Evolutionary conservation across 2,113 vertebrate genomes (phyloP).

Genomic region (Loxodonta africana): DNA sequence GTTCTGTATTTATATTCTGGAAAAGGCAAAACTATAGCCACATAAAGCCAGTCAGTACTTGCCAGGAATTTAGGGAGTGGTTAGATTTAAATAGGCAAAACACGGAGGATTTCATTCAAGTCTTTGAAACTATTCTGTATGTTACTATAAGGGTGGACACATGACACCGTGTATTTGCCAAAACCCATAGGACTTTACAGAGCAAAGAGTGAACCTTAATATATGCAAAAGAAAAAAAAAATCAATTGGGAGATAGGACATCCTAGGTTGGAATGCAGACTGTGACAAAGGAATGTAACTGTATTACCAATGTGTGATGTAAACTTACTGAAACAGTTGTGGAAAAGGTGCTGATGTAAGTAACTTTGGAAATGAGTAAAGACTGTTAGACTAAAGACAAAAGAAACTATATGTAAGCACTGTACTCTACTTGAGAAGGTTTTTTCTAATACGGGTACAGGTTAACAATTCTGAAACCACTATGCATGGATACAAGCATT

Average conservation of each 20-base stretch:
- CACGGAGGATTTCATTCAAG: neutral
- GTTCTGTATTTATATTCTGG: neutral
- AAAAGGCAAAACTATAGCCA: neutral
- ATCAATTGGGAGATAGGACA: neutral
- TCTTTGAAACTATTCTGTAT: neutral
- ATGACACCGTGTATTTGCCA: neutral
- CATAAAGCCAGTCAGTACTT: neutral
- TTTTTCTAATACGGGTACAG: neutral
- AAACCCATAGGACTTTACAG: neutral
- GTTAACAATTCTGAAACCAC: neutral
- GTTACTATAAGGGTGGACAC: neutral
- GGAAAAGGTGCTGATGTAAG: neutral
- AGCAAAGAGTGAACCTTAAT: neutral
- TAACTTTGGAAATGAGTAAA: neutral
- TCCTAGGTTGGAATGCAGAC: neutral
- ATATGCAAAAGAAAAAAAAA: neutral
- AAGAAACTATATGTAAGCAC: neutral
- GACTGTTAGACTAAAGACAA: neutral
- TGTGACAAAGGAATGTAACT: neutral
- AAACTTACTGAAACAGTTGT: neutral
- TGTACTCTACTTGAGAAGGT: neutral
- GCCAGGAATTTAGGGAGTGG: neutral
- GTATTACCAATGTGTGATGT: neutral
- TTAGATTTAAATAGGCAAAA: neutral
- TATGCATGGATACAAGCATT: neutral